Evolutionary conservation across 2,888 invertebrate genomes (phyloP).

Genomic region (Volucella zonaria): DNA sequence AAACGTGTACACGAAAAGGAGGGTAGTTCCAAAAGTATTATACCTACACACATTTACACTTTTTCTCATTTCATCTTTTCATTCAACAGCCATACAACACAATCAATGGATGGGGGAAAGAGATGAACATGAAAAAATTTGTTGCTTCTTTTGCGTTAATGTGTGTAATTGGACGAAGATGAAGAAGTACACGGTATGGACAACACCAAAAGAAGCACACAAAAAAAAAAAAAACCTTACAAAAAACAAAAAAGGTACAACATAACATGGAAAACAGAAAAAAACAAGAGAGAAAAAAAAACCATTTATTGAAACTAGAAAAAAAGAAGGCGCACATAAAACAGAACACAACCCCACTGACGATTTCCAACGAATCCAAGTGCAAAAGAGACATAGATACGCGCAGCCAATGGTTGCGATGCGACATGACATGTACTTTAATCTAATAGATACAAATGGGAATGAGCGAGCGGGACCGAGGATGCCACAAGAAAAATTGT

Average conservation of each 20-base stretch:
- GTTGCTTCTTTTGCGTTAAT: slow-evolving; percentile 74
- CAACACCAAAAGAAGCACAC: slow-evolving; percentile 59
- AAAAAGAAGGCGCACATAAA: slow-evolving; percentile 72
- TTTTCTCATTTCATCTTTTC: slow-evolving; percentile 55
- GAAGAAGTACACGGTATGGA: slow-evolving; percentile 74
- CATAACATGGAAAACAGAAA: slow-evolving; percentile 65
- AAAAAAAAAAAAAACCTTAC: slow-evolving; percentile 19
- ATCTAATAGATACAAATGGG: slow-evolving; percentile 82
- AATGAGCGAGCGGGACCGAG: slow-evolving; percentile 79
- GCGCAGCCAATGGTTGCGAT: slow-evolving; percentile 73
- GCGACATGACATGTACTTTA: slow-evolving; percentile 80
- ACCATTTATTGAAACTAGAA: slow-evolving; percentile 25
- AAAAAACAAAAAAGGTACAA: slow-evolving; percentile 22
- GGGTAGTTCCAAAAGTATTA: slow-evolving; percentile 49
- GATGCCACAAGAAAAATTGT: slow-evolving; percentile 75
- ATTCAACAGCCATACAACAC: slow-evolving; percentile 5
- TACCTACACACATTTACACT: slow-evolving; percentile 20
- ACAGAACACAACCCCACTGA: slow-evolving; percentile 70
- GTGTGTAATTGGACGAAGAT: slow-evolving; percentile 73
- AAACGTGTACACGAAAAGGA: slow-evolving; percentile 56
- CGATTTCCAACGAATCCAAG: slow-evolving; percentile 43
- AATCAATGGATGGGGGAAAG: slow-evolving; percentile 67
- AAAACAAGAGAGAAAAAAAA: slow-evolving; percentile 44
- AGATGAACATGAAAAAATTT: slow-evolving; percentile 74
- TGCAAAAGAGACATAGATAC: slow-evolving; percentile 67